A percentile compares a stretch with the other conserved stretches of the same genome.
These are phyloP conservation scores for Nothoprocta perdicaria DNA, from an alignment of 2,113 vertebrate species.

Conservation along the genomic window DNA sequence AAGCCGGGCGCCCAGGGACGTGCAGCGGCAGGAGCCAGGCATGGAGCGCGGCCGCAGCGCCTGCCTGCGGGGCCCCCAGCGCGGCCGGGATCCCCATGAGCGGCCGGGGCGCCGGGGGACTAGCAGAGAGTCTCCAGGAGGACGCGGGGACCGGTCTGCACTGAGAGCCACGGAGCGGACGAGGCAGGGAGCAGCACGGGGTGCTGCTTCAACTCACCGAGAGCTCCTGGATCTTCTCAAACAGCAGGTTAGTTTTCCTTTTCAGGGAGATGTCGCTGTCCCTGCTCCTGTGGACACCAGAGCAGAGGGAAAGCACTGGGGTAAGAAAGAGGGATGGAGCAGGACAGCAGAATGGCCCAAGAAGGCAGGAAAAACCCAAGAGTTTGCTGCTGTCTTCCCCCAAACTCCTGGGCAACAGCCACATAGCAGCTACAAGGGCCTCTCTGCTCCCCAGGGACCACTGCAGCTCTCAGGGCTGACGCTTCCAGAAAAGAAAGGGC, in stretches of 20 bases:
- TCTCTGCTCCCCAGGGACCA: background rate
- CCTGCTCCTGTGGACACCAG: constrained; percentile 68
- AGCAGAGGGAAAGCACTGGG: accelerated
- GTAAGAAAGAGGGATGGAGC: accelerated
- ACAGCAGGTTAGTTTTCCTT: constrained; percentile 83
- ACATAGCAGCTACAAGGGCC: background rate
- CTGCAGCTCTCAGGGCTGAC: accelerated
- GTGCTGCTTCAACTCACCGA: constrained; percentile 68
- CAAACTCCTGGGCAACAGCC: background rate
- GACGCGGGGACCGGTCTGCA: accelerated
- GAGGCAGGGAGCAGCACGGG: background rate
- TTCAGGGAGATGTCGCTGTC: constrained; percentile 82
- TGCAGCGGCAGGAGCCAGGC: too few relatives aligned
- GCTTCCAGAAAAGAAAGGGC: background rate
- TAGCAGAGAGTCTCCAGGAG: accelerated
- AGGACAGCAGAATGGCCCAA: too few relatives aligned
- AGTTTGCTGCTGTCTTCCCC: accelerated
- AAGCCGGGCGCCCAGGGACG: too few relatives aligned
- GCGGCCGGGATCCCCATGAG: accelerated
- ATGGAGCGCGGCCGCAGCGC: too few relatives aligned
- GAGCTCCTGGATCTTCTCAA: constrained; percentile 84
- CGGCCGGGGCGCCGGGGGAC: accelerated
- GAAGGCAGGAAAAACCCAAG: background rate
- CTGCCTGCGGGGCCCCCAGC: too few relatives aligned
- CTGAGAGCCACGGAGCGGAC: background rate